phyloP scores from a whole-genome alignment of 2,113 vertebrate species.

The Nettapus auritus region DNA sequence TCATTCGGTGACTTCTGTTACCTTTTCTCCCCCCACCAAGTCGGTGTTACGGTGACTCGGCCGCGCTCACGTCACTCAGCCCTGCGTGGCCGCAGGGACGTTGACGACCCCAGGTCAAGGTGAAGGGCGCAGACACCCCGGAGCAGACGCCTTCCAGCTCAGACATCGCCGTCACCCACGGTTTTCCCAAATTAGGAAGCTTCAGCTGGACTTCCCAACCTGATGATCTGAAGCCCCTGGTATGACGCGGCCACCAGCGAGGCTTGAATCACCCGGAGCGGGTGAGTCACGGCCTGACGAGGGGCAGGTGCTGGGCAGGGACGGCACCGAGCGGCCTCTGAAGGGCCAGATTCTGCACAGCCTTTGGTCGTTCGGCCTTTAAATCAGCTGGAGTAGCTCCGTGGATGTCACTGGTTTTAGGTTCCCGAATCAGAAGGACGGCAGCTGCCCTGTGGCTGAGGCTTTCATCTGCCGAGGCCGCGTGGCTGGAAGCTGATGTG shows the following conservation, averaged over 20 bases:
- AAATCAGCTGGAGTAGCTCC: background rate
- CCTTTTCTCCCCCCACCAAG: background rate
- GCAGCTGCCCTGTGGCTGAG: background rate
- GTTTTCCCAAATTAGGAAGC: slow-evolving; percentile 27
- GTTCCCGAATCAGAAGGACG: background rate
- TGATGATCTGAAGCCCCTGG: slow-evolving; percentile 43
- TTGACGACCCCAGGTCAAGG: background rate
- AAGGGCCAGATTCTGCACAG: background rate
- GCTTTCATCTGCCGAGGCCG: background rate
- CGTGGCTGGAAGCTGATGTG: slow-evolving; percentile 13
- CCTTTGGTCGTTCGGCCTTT: background rate
- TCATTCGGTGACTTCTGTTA: background rate
- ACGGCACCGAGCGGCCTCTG: background rate
- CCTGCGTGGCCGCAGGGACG: background rate
- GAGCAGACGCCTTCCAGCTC: background rate
- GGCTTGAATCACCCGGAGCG: background rate
- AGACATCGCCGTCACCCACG: background rate
- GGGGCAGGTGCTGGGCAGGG: background rate
- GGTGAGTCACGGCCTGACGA: background rate
- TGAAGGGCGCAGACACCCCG: background rate
- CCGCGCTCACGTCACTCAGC: background rate
- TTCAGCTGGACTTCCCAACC: background rate
- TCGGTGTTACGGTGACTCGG: background rate
- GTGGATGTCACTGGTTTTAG: background rate
- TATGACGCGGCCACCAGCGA: background rate